Conservation (phyloP, 2,888 invertebrate genomes). For the Congeria kusceri region DNA sequence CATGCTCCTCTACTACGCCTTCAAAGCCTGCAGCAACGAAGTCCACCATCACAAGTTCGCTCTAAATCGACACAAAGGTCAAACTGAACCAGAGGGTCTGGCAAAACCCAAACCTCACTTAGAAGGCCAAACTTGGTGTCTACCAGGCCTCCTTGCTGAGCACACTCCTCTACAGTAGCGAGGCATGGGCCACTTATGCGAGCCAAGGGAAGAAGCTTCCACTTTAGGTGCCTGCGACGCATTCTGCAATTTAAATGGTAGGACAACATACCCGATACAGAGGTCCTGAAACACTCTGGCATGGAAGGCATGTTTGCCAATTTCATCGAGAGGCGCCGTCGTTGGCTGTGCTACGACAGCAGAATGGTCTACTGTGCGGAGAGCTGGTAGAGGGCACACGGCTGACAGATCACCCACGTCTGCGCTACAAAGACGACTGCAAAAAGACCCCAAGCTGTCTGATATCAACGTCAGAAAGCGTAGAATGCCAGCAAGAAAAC, state of each 20-base stretch:
- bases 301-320: not conserved
- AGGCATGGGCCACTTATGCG: slow-evolving; percentile 12
- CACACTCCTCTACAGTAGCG: slow-evolving; percentile 31
- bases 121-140: slow-evolving; percentile 14
- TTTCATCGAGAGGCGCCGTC: not conserved
- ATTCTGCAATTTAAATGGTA: not conserved
- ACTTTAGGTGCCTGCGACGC: slow-evolving; percentile 1
- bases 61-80: slow-evolving; percentile 23
- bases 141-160: slow-evolving; percentile 22
- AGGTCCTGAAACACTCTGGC: not conserved
- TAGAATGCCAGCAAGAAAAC: no score
- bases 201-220: not conserved
- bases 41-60: not conserved
- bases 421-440: not conserved
- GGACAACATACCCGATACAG: not conserved
- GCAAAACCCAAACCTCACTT: slow-evolving; percentile 5
- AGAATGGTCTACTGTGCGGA: not conserved
- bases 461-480: no score
- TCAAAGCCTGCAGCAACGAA: slow-evolving; percentile 26
- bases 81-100: slow-evolving; percentile 20
- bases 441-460: no score
- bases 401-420: not conserved
- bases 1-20: slow-evolving; percentile 26
- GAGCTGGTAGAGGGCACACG: not conserved
- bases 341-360: not conserved